phyloP scores from a whole-genome alignment of 2,113 vertebrate genomes.

The Uropsilus gracilis region DNA sequence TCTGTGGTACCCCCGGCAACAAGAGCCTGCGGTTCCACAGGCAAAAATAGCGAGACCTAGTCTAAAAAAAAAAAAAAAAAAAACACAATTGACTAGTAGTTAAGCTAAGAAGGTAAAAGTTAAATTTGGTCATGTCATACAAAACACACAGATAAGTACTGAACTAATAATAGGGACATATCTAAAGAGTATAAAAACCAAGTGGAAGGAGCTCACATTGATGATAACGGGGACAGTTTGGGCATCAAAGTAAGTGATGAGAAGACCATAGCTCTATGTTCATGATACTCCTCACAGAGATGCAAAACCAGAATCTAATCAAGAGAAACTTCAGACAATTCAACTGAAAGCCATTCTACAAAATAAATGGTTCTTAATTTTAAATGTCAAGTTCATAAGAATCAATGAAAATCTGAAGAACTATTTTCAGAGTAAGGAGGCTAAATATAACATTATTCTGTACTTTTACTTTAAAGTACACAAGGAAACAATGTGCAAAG shows the following conservation, averaged over 20 bases:
- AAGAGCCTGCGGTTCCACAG: too few relatives aligned
- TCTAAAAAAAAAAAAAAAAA: too few relatives aligned
- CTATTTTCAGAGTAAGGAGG: constrained; percentile 25
- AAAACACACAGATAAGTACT: neutral
- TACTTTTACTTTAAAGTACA: neutral
- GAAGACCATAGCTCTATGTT: neutral
- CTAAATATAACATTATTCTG: neutral
- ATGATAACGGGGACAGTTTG: neutral
- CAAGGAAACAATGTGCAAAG: neutral
- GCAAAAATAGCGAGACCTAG: too few relatives aligned
- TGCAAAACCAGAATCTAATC: neutral
- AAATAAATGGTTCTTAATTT: neutral
- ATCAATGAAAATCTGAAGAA: neutral
- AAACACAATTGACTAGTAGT: too few relatives aligned
- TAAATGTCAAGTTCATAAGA: neutral
- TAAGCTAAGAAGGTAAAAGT: neutral
- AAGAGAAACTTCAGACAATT: neutral
- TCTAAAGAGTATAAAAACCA: neutral
- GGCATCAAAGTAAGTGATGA: neutral
- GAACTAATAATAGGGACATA: neutral
- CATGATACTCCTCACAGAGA: neutral
- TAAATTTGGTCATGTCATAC: neutral
- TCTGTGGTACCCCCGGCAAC: too few relatives aligned
- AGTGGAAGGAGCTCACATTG: neutral
- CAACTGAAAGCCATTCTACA: neutral